Base-by-base conservation (phyloP, 2,888 invertebrate genomes). In the Cenopis cana region DNA sequence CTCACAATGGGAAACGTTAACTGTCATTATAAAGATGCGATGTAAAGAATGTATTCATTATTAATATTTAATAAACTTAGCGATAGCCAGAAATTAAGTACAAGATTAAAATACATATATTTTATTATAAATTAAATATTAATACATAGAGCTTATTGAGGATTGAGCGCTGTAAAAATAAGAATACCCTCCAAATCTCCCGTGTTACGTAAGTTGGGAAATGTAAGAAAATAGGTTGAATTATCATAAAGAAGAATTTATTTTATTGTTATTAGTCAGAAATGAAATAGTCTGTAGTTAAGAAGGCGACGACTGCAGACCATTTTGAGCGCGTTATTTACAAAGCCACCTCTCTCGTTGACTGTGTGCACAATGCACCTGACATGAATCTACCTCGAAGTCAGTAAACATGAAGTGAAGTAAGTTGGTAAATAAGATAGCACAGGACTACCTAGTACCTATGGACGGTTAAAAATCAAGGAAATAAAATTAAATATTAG, bases 31-130 rank as follows among this genome's bases (percentile, higher is more conserved):
- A 9, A 36, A 38, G 64, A 54, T 36, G n/a, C 52, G 73, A 73
- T 71, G 80, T 81, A 87, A 87, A 88, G 80, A 89, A 89, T 89
- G 90, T 90, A 90, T 90, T 90, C 90, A 90, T 89, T 90, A 88
- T 82, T 83, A 61, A 18, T 56, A 72, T 64, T 33, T 14, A 9
- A 60, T 46, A 12, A 24, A 60, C 49, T 49, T 49, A 17, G 24
- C 33, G 6, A 41, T 46, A 50, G 17, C 17, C 18, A 52, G 9
- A n/a, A 59, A 36, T 29, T 0, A 14, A 55, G 9, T 20, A 50
- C 6, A 62, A 2, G 17, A 36, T 52, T 6, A 33, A 33, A 29
- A 29, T 14, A 61, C 3, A 61, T 2, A 17, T 11, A 33, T 8
- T 12, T 50, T 18, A 18, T 33, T 38, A 20, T 14, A 20, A 12